Conservation (phyloP, 2,797 vertebrate genomes). For the Bradypus variegatus region DNA sequence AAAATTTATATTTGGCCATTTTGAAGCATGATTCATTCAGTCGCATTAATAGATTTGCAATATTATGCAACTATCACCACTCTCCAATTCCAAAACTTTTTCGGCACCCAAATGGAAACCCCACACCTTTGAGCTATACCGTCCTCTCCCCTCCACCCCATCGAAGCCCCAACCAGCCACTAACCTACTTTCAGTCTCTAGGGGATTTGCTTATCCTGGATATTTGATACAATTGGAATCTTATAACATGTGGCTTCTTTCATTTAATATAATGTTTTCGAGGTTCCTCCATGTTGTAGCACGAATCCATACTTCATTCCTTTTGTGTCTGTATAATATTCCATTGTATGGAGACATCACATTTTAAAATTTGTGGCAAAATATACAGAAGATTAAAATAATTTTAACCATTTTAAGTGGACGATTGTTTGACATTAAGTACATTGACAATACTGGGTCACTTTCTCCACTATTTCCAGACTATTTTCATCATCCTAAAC, state of each 20-base stretch:
- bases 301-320: rapidly evolving
- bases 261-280: rapidly evolving
- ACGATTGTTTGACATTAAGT: too few species aligned
- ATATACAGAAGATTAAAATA: too few species aligned
- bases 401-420: too few species aligned
- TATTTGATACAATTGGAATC: background rate
- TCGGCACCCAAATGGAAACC: background rate
- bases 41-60: background rate
- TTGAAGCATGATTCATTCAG: background rate
- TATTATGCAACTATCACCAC: background rate
- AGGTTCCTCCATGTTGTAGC: rapidly evolving
- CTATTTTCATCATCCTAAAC: too few species aligned
- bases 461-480: too few species aligned
- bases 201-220: background rate
- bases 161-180: background rate
- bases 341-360: rapidly evolving
- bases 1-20: background rate
- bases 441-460: too few species aligned
- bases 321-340: background rate
- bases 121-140: background rate
- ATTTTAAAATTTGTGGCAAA: too few species aligned
- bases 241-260: rapidly evolving
- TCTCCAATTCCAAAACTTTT: background rate
- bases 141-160: too few species aligned
- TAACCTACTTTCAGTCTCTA: background rate